These are phyloP conservation scores for Hydra vulgaris DNA, from an alignment of 30 jellyfish, hydroid and myxozoan species.

Conservation along the genomic window DNA sequence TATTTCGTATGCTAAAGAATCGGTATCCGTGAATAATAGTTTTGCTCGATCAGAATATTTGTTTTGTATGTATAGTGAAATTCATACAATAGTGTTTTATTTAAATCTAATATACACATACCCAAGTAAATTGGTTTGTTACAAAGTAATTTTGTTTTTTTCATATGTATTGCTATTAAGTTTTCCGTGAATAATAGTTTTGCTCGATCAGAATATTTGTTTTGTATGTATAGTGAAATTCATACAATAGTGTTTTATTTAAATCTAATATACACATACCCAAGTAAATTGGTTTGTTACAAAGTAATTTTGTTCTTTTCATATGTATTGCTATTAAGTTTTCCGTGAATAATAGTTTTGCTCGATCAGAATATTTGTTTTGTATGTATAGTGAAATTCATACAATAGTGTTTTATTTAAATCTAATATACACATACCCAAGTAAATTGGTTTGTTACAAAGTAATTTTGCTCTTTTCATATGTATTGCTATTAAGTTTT, in stretches of 20 bases:
- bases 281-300: conserved; percentile 14
- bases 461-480: conserved; percentile 21
- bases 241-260: conserved; percentile 21
- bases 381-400: conserved; percentile 32
- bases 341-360: neutral
- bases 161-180: too few relatives aligned
- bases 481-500: conserved; percentile 14
- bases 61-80: conserved; percentile 27
- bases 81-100: conserved; percentile 23
- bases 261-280: conserved; percentile 23
- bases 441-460: conserved; percentile 15
- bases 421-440: conserved; percentile 22
- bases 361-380: conserved; percentile 1
- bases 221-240: conserved; percentile 28
- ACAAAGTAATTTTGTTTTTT: conserved; percentile 8
- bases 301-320: conserved; percentile 9
- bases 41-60: neutral
- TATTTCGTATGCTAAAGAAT: too few relatives aligned
- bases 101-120: conserved; percentile 10
- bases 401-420: conserved; percentile 20
- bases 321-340: too few relatives aligned
- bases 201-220: neutral
- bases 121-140: conserved; percentile 24
- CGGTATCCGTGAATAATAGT: conserved; percentile 6
- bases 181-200: conserved; percentile 7